Conservation (phyloP, 1,140 invertebrate species). For the Saxidomus purpurata region DNA sequence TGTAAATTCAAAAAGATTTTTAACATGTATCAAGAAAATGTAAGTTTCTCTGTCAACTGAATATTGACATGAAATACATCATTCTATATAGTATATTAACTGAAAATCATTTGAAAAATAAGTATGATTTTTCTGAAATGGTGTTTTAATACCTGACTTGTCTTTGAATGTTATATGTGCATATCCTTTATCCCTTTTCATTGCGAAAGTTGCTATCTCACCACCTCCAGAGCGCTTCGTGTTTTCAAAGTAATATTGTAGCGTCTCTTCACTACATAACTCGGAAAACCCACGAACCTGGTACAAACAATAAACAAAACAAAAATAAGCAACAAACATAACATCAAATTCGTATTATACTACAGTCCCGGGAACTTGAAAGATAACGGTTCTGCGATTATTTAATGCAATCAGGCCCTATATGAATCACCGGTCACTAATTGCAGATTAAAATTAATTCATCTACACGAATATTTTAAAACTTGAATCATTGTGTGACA, state of each 20-base stretch:
- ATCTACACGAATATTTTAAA: background rate
- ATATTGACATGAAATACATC: too few species aligned
- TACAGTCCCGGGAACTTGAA: background rate
- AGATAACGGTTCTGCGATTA: too few species aligned
- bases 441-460: background rate
- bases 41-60: too few species aligned
- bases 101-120: too few species aligned
- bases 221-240: slow-evolving; percentile 74
- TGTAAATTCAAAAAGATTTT: background rate
- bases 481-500: background rate
- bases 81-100: too few species aligned
- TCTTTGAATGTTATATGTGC: slow-evolving; percentile 68
- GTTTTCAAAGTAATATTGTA: slow-evolving; percentile 75
- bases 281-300: slow-evolving; percentile 36
- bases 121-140: too few species aligned
- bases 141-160: slow-evolving; percentile 54
- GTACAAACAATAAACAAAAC: background rate
- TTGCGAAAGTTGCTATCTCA: slow-evolving; percentile 41
- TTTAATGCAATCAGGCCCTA: too few species aligned
- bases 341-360: background rate
- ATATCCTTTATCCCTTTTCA: slow-evolving; percentile 42
- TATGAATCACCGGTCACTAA: too few species aligned
- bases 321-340: background rate
- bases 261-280: slow-evolving; percentile 46
- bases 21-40: too few species aligned